Percentiles rank a stretch among this genome's conserved stretches.
phyloP scores from a whole-genome alignment of 92 coral and sea anemone species.

The Phenganax subtilis region DNA sequence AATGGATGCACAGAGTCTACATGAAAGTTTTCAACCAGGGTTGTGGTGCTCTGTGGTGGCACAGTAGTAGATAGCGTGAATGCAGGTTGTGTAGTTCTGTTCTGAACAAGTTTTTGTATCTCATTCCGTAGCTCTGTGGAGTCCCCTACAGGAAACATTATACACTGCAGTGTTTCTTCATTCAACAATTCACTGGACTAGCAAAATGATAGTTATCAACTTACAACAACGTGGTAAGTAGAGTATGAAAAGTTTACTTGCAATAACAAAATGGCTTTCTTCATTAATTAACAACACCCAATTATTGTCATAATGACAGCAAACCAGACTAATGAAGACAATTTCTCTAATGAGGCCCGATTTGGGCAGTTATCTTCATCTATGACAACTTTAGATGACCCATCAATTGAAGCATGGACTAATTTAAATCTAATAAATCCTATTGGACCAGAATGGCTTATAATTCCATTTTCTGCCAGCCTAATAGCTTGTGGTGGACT shows the following conservation, averaged over 20 bases:
- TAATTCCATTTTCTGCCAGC: background rate
- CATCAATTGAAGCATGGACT: background rate
- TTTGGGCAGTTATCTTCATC: conserved; percentile 12
- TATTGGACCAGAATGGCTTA: background rate
- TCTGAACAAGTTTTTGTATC: background rate
- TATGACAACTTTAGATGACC: background rate
- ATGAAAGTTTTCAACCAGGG: background rate
- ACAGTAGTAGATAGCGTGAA: background rate
- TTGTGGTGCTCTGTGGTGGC: background rate
- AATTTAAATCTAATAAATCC: background rate
- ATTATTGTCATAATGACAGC: background rate
- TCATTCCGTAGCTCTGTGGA: background rate
- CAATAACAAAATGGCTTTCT: too few species aligned
- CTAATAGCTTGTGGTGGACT: background rate
- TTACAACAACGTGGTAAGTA: too few species aligned
- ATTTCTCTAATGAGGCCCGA: background rate
- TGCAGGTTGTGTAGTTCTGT: background rate
- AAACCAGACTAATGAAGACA: conserved; percentile 11
- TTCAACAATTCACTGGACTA: too few species aligned
- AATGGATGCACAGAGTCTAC: conserved; percentile 19
- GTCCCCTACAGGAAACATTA: background rate
- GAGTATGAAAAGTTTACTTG: too few species aligned
- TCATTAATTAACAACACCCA: background rate
- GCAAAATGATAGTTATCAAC: too few species aligned
- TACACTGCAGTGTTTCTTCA: too few species aligned